Percentiles rank a stretch among this genome's conserved stretches.
Conservation (phyloP, 2,113 vertebrate species). For the Rana temporaria region DNA sequence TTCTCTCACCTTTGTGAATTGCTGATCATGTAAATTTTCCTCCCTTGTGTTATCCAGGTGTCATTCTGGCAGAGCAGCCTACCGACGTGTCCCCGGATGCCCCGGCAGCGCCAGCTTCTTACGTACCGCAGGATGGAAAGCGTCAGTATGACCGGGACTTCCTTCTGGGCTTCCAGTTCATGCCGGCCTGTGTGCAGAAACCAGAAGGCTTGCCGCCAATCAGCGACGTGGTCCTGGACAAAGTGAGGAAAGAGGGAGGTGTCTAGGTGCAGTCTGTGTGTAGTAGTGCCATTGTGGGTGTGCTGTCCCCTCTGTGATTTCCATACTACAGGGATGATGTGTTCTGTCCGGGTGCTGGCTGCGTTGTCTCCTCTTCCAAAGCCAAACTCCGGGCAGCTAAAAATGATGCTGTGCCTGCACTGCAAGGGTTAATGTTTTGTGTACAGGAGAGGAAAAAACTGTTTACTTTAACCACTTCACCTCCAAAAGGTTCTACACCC, state of each 20-base stretch:
- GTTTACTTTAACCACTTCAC: no score
- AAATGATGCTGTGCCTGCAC: no score
- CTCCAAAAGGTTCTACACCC: no score
- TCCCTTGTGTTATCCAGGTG: not conserved
- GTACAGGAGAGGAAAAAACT: no score
- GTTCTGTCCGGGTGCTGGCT: no score
- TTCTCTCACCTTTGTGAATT: no score
- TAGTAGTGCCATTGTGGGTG: not conserved
- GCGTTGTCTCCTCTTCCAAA: not conserved
- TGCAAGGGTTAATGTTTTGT: no score
- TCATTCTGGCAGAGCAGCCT: not conserved
- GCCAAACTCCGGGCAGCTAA: no score
- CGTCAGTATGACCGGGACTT: slow-evolving; percentile 91
- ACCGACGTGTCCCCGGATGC: slow-evolving; percentile 19
- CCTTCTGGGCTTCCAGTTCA: slow-evolving; percentile 92
- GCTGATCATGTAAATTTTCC: no score
- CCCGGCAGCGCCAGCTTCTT: slow-evolving; percentile 58
- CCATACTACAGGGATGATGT: no score
- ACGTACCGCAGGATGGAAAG: slow-evolving; percentile 83
- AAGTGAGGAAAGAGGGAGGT: slow-evolving; percentile 76
- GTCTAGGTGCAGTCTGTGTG: not conserved
- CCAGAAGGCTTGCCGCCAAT: slow-evolving; percentile 94
- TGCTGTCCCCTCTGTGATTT: not conserved
- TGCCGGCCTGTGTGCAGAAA: slow-evolving; percentile 90
- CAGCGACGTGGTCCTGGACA: slow-evolving; percentile 96